Evolutionary conservation across 2,113 vertebrate genomes (phyloP).

Genomic region (Halcyon senegalensis): DNA sequence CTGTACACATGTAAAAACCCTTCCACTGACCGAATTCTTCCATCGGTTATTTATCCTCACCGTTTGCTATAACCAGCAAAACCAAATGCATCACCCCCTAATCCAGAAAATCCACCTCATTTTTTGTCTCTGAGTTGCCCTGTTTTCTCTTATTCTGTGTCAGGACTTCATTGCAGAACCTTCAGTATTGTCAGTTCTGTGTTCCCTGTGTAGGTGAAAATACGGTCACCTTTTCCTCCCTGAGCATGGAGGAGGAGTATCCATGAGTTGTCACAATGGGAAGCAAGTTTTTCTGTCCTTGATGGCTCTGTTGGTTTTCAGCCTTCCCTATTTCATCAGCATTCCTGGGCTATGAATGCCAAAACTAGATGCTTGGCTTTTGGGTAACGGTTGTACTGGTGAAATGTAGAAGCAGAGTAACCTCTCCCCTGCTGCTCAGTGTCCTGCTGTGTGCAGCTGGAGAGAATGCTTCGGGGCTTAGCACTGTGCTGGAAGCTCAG

Average conservation of each 20-base stretch:
- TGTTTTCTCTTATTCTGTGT: neutral
- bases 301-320: neutral
- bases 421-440: neutral
- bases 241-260: neutral
- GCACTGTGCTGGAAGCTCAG: neutral
- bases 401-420: neutral
- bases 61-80: fast-evolving
- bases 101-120: neutral
- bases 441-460: neutral
- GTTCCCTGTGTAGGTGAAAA: neutral
- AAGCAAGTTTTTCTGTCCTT: neutral
- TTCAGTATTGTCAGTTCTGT: neutral
- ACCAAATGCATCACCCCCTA: neutral
- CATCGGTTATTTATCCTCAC: neutral
- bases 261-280: neutral
- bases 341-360: neutral
- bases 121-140: neutral
- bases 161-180: neutral
- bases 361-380: neutral
- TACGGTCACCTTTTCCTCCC: neutral
- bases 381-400: neutral
- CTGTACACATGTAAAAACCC: fast-evolving
- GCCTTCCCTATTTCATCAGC: neutral
- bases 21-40: neutral
- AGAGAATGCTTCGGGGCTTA: neutral